Evolutionary conservation across 2,888 invertebrate species (phyloP).

Genomic region (Aspidiotus destructor): DNA sequence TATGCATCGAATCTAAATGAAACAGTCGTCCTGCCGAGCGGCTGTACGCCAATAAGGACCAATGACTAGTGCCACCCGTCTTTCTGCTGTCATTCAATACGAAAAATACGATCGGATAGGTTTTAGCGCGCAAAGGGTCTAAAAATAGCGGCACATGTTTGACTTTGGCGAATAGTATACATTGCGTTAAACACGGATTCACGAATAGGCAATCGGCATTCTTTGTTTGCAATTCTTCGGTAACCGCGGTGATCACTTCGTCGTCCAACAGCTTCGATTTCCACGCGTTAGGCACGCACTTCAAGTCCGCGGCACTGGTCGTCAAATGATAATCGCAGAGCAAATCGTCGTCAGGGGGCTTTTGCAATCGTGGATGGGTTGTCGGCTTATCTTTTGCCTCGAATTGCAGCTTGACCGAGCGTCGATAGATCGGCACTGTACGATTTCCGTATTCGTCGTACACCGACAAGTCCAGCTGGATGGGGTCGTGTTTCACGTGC

Average conservation of each 20-base stretch:
- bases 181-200: slow-evolving; percentile 26
- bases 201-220: slow-evolving; percentile 20
- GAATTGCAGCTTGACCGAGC: slow-evolving; percentile 20
- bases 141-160: slow-evolving; percentile 25
- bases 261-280: slow-evolving; percentile 16
- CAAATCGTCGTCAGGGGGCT: slow-evolving; percentile 1
- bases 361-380: neutral
- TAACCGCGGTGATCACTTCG: slow-evolving; percentile 24
- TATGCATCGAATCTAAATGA: slow-evolving; percentile 27
- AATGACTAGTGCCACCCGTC: slow-evolving; percentile 9
- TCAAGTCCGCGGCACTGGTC: slow-evolving; percentile 8
- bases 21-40: slow-evolving; percentile 7
- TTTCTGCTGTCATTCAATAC: slow-evolving; percentile 21
- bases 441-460: slow-evolving; percentile 27
- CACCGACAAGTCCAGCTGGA: slow-evolving; percentile 19
- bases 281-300: slow-evolving; percentile 5
- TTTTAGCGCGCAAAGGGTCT: slow-evolving; percentile 23
- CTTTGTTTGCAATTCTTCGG: slow-evolving; percentile 13
- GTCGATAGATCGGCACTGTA: slow-evolving; percentile 16
- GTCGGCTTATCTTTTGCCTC: neutral
- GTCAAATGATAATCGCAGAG: slow-evolving; percentile 11
- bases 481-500: slow-evolving; percentile 8
- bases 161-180: slow-evolving; percentile 24
- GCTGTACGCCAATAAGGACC: slow-evolving; percentile 18
- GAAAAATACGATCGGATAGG: slow-evolving; percentile 20